These are phyloP conservation scores for Eurosta solidaginis DNA, from an alignment of 1,140 invertebrate species.

Conservation along the genomic window DNA sequence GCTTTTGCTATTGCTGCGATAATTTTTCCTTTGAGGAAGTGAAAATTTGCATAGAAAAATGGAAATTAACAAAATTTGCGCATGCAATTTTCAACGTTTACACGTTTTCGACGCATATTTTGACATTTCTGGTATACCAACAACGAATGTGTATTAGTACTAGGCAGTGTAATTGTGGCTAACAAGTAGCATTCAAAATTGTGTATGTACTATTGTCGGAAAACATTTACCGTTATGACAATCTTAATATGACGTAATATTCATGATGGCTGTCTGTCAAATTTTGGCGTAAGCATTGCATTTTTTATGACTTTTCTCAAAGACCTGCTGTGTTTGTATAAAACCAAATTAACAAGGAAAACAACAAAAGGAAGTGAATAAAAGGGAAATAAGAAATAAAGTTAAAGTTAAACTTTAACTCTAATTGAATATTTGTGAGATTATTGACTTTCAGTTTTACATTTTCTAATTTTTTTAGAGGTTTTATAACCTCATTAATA, in stretches of 20 bases:
- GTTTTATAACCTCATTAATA: background rate
- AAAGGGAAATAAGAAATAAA: background rate
- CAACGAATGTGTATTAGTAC: too few species aligned
- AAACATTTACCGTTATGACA: constrained; percentile 29
- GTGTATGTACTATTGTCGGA: background rate
- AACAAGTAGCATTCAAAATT: background rate
- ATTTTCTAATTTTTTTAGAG: background rate
- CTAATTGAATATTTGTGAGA: background rate
- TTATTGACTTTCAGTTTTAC: background rate
- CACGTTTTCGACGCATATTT: background rate
- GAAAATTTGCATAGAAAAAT: constrained; percentile 58
- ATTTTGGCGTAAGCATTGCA: background rate
- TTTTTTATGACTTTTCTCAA: constrained; percentile 4
- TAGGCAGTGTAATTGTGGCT: background rate
- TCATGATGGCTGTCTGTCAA: constrained; percentile 22
- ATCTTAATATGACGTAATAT: constrained; percentile 34
- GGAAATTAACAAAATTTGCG: constrained; percentile 54
- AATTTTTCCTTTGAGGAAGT: constrained; percentile 48
- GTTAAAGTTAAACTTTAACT: background rate
- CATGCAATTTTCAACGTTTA: background rate
- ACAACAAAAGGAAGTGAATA: background rate
- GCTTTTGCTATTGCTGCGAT: background rate
- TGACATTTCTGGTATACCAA: constrained; percentile 11
- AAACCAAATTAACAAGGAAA: background rate
- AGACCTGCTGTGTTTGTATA: background rate